phyloP scores from a whole-genome alignment of 2,113 vertebrate species.

The Ptilorrhoa leucosticta region DNA sequence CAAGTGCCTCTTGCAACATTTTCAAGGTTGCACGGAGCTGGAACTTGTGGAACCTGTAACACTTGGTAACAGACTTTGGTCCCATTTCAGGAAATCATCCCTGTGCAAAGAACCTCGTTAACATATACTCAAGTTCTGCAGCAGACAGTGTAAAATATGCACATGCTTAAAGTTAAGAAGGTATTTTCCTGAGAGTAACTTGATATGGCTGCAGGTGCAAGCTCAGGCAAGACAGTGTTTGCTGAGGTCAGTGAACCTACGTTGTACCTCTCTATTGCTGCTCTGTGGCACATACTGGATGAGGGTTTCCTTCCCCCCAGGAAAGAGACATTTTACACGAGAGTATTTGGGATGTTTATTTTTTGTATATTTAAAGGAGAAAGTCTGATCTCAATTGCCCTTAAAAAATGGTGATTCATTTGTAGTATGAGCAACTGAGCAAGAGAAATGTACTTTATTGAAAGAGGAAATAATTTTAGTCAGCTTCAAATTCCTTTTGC shows the following conservation, averaged over 20 bases:
- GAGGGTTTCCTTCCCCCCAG: not conserved
- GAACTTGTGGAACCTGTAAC: not conserved
- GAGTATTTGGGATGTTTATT: not conserved
- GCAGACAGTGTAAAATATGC: not conserved
- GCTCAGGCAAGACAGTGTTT: not conserved
- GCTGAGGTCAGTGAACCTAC: not conserved
- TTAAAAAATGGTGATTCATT: not conserved
- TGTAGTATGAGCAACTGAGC: not conserved
- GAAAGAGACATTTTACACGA: not conserved
- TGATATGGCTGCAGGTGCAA: not conserved
- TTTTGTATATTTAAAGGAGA: not conserved
- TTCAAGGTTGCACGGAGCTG: not conserved
- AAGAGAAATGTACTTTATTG: not conserved
- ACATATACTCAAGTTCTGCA: not conserved
- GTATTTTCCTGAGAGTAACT: not conserved
- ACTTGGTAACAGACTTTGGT: not conserved
- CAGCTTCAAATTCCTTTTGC: not conserved
- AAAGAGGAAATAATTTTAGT: conserved; percentile 12
- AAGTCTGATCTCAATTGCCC: not conserved
- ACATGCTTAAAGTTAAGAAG: not conserved
- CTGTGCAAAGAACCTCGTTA: not conserved
- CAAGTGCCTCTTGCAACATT: not conserved
- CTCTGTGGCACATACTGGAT: not conserved
- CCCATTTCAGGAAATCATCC: not conserved
- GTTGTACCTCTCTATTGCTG: not conserved